Evolutionary conservation across 2,888 invertebrate genomes (phyloP).

Genomic region (Polydrusus tereticollis): DNA sequence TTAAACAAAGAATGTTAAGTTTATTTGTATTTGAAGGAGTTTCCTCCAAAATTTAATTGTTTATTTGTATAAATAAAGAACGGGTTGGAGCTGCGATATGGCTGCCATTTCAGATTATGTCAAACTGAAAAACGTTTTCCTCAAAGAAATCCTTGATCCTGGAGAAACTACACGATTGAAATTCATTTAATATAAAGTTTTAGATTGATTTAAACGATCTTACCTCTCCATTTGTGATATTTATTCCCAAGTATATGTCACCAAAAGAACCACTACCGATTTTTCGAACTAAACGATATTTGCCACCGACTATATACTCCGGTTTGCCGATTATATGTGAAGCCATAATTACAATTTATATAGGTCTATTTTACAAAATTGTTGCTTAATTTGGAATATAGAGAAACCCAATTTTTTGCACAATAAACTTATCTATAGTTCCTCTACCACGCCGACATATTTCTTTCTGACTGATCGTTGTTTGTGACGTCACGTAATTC

Average conservation of each 20-base stretch:
- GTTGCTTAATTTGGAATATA: slow-evolving; percentile 65
- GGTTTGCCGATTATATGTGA: slow-evolving; percentile 67
- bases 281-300: slow-evolving; percentile 95
- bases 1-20: slow-evolving; percentile 50
- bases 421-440: slow-evolving; percentile 67
- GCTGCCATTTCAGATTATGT: slow-evolving; percentile 58
- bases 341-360: slow-evolving; percentile 65
- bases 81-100: slow-evolving; percentile 52
- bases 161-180: background rate
- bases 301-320: slow-evolving; percentile 90
- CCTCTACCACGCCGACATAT: slow-evolving; percentile 73
- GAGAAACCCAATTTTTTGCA: slow-evolving; percentile 65
- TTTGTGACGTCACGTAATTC: slow-evolving; percentile 60
- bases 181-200: background rate
- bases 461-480: slow-evolving; percentile 65
- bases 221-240: slow-evolving; percentile 91
- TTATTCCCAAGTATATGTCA: slow-evolving; percentile 97
- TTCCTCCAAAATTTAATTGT: background rate
- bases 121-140: slow-evolving; percentile 51
- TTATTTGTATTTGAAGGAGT: slow-evolving; percentile 5
- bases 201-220: slow-evolving; percentile 55
- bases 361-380: slow-evolving; percentile 61
- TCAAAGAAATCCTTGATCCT: slow-evolving; percentile 47
- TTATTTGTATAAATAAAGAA: slow-evolving; percentile 52
- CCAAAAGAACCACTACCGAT: slow-evolving; percentile 99